These are phyloP conservation scores for Bergia puertoricense DNA, from an alignment of 92 coral and sea anemone species.

Conservation along the genomic window DNA sequence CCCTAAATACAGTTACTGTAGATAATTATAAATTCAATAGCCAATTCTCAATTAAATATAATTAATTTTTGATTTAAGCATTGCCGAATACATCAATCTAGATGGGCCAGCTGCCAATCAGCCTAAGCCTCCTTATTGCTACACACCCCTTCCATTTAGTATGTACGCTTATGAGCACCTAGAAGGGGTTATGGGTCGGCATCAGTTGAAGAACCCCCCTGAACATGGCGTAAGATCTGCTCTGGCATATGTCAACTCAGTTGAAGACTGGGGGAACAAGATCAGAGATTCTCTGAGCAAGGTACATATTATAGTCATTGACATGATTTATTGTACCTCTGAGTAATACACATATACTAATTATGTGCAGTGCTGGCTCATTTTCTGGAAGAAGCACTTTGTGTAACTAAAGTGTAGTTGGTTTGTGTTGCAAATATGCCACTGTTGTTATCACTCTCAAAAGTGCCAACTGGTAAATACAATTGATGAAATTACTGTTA, in stretches of 20 bases:
- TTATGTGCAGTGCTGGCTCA: too few species aligned
- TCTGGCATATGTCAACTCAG: slow-evolving; percentile 61
- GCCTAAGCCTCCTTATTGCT: slow-evolving; percentile 74
- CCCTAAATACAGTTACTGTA: too few species aligned
- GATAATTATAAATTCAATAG: too few species aligned
- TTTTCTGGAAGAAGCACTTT: too few species aligned
- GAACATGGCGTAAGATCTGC: slow-evolving; percentile 61
- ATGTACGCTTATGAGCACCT: slow-evolving; percentile 87
- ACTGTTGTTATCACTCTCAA: too few species aligned
- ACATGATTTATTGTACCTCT: too few species aligned
- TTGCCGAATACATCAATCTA: slow-evolving; percentile 75
- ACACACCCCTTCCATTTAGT: slow-evolving; percentile 61
- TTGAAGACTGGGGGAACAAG: slow-evolving; percentile 76
- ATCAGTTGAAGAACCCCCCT: slow-evolving; percentile 57
- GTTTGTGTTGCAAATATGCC: too few species aligned
- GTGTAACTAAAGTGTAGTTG: too few species aligned
- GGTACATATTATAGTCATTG: slow-evolving; percentile 23
- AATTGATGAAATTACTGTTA: too few species aligned
- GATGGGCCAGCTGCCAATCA: slow-evolving; percentile 46
- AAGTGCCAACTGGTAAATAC: too few species aligned
- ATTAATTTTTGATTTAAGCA: slow-evolving; percentile 48
- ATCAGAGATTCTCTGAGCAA: slow-evolving; percentile 64
- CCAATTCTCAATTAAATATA: too few species aligned
- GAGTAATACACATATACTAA: too few species aligned
- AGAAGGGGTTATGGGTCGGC: slow-evolving; percentile 73